Evolutionary conservation across 1,140 invertebrate species (phyloP), one percentile per base, ranked within the genome.

Genomic region (Nymphalis io): DNA sequence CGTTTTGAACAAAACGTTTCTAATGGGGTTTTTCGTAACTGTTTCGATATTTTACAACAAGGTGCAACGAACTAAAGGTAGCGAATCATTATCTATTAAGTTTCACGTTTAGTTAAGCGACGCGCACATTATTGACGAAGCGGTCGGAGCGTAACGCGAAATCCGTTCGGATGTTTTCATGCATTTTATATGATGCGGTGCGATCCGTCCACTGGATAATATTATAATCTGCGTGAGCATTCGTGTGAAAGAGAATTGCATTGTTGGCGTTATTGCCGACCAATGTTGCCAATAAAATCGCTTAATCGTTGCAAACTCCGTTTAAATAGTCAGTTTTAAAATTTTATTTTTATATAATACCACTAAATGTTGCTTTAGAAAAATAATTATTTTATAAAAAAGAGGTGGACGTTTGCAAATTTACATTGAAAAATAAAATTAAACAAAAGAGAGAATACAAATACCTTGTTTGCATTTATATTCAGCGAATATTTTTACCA

Each of bases 101-200:
- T 46, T 20, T 66, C 16, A 38, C 60, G 44, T 60, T 70, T 70
- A 62, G 60, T 64, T 64, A 70, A 70, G 46, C 60, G 44, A 38
- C 38, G 67, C 60, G 16, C 23, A 65, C 55, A 60, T 70, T 70
- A 70, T 70, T 65, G 55, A 65, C 67, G 59, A 57, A 68, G 60
- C 39, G 48, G 48, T 61, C 40, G 40, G 48, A 62, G 46, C 23
- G 67, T 55, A 44, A 62, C 60, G 51, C 44, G 48, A 70, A 70
- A 70, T 70, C 38, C 61, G 55, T 65, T 65, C 61, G 42, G 33
- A 70, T 70, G 62, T 57, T 70, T 62, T 59, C 68, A 70, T 70
- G 61, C 61, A 70, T 70, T 70, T 70, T 70, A 70, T 70, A 70
- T 70, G 57, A 70, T 38, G 68, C 61, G 68, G 61, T 64, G 57